A percentile compares a stretch with the other conserved stretches of the same genome.
Evolutionary conservation across 1,140 invertebrate species (phyloP).

Genomic region (Cydia strobilella): DNA sequence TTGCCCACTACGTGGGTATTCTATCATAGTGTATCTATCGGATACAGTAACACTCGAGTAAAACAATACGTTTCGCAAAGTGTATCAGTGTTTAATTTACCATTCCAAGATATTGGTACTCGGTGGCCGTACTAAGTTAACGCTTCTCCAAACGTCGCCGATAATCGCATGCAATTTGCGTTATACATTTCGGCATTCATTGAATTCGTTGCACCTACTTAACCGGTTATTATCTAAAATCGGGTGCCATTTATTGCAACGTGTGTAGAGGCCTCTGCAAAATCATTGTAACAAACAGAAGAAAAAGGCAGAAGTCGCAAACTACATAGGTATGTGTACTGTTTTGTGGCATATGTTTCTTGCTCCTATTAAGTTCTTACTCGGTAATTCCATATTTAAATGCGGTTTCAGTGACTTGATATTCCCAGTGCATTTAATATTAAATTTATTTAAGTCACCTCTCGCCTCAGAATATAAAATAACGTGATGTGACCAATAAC

Average conservation of each 20-base stretch:
- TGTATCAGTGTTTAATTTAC: too few relatives aligned
- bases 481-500: slow-evolving; percentile 32
- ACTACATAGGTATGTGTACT: too few relatives aligned
- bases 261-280: not conserved
- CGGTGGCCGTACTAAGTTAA: not conserved
- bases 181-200: too few relatives aligned
- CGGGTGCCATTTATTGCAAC: not conserved
- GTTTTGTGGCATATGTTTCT: not conserved
- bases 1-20: not conserved
- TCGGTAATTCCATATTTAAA: not conserved
- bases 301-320: too few relatives aligned
- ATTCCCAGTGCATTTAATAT: slow-evolving; percentile 12
- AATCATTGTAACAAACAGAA: too few relatives aligned
- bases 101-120: not conserved
- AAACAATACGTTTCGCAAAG: too few relatives aligned
- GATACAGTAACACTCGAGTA: too few relatives aligned
- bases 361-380: not conserved
- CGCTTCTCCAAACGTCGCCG: too few relatives aligned
- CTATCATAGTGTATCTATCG: not conserved
- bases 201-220: too few relatives aligned
- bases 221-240: too few relatives aligned
- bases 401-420: not conserved
- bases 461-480: not conserved
- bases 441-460: slow-evolving; percentile 13
- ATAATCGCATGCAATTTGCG: too few relatives aligned